These are phyloP conservation scores for Mesembrinibis cayennensis DNA, from an alignment of 2,113 vertebrate genomes.

Conservation along the genomic window DNA sequence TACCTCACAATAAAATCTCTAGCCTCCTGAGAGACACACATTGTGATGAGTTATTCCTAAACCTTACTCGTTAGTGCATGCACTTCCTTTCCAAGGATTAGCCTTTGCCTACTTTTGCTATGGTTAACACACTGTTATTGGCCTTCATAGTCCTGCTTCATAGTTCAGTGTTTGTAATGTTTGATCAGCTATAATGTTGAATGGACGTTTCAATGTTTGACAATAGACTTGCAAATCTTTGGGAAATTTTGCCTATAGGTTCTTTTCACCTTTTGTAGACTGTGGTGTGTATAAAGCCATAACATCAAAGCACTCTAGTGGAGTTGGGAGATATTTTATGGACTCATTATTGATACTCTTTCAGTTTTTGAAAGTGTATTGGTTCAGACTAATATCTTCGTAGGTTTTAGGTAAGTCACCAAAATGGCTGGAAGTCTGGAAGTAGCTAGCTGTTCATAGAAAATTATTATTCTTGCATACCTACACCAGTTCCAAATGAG, in stretches of 20 bases:
- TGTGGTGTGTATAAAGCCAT: constrained; percentile 29
- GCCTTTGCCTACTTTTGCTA: constrained; percentile 35
- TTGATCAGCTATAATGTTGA: constrained; percentile 19
- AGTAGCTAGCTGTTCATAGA: background rate
- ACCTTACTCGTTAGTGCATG: constrained; percentile 27
- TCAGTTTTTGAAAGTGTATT: background rate
- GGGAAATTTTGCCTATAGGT: constrained; percentile 15
- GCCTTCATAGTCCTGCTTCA: constrained; percentile 34
- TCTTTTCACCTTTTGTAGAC: constrained; percentile 37
- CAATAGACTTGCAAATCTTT: constrained; percentile 16
- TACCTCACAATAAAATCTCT: background rate
- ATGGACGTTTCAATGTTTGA: background rate
- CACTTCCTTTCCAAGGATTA: constrained; percentile 17
- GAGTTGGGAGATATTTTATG: background rate
- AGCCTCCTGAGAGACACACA: background rate
- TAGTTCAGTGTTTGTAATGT: constrained; percentile 45
- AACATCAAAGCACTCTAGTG: constrained; percentile 18
- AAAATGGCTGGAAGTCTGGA: background rate
- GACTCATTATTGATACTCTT: background rate
- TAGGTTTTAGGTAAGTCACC: background rate
- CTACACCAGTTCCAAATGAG: background rate
- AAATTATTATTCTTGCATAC: background rate
- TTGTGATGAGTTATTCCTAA: constrained; percentile 23
- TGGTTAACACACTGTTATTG: constrained; percentile 26
- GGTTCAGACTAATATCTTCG: background rate